Evolutionary conservation across 2,888 invertebrate genomes (phyloP).

Genomic region (Agrenia bidenticulata): DNA sequence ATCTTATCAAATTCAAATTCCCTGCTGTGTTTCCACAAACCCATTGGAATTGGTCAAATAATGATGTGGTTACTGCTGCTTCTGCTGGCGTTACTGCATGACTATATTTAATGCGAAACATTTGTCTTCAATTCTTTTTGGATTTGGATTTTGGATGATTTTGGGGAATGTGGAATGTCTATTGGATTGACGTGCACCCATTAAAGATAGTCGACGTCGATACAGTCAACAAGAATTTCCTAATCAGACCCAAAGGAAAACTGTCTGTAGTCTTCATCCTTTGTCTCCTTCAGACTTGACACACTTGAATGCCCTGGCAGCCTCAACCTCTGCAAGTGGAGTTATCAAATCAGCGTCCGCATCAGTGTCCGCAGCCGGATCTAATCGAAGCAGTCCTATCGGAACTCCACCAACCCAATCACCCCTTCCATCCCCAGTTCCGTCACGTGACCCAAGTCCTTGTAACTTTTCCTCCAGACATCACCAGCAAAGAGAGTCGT

Average conservation of each 20-base stretch:
- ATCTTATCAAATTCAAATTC: too few relatives aligned
- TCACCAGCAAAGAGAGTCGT: slow-evolving; percentile 6
- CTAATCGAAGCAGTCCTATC: slow-evolving; percentile 45
- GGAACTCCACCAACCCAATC: slow-evolving; percentile 42
- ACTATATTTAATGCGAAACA: background rate
- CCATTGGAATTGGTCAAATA: too few relatives aligned
- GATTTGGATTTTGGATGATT: too few relatives aligned
- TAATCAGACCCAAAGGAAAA: slow-evolving; percentile 53
- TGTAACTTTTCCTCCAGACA: slow-evolving; percentile 24
- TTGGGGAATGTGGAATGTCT: slow-evolving; percentile 15
- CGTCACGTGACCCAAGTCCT: slow-evolving; percentile 51
- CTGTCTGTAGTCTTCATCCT: slow-evolving; percentile 55
- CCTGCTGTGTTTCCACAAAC: too few relatives aligned
- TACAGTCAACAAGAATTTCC: slow-evolving; percentile 52
- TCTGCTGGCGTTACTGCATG: background rate
- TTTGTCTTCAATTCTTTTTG: too few relatives aligned
- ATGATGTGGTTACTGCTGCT: too few relatives aligned
- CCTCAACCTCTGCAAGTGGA: slow-evolving; percentile 33
- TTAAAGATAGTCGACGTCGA: slow-evolving; percentile 42
- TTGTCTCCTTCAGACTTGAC: slow-evolving; percentile 54
- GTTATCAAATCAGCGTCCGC: slow-evolving; percentile 25
- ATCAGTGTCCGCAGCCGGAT: slow-evolving; percentile 44
- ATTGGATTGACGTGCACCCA: background rate
- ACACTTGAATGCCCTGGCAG: slow-evolving; percentile 51
- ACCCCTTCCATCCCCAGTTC: slow-evolving; percentile 48